Base-by-base conservation (phyloP, 2,113 vertebrate genomes). In the Dasyprocta punctata region DNA sequence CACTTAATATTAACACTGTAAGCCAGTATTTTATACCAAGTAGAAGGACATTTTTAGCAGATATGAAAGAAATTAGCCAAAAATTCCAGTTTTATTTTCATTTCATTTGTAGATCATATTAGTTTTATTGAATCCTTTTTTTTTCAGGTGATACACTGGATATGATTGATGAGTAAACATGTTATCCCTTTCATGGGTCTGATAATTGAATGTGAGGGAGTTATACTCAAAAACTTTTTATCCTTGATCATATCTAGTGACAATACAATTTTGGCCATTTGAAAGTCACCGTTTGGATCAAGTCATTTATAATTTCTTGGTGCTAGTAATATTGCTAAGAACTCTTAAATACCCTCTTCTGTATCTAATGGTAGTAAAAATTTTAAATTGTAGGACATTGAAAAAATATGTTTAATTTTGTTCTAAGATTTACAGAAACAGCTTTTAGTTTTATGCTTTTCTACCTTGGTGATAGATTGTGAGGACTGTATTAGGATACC, bases 221-320 rank as follows among this genome's bases (percentile, higher is more conserved):
- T 90, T 63, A 16, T 83, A 81, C 86, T 22, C 54, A 91, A 41
- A 58, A 7, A 1, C 67, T 83, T 82, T 77, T 88, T 44, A 41
- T 81, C 61, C 28, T 67, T 92, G 63, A 28, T 58, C 44, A 69
- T 38, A 26, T 47, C 52, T 88, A 58, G 3, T 96, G 63, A 52
- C 90, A 41, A 41, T 4, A 0, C 4, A 78, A 22, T 77, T 85
- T 22, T 82, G 41, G 63, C n/a, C 3, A 82, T 69, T 96, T 96
- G 44, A 96, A 95, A 96, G n/a, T 75, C n/a, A 65, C 30, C 61
- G 41, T 93, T 89, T 89, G 36, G 12, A 22, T 78, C 19, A 94
- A 73, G 49, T 86, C 3, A 17, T 30, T 5, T 63, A 54, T 82
- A 91, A 77, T 75, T 87, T 77, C n/a, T 71, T 95, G 33, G 17